These are phyloP conservation scores for Urocyon cinereoargenteus DNA, from an alignment of 2,797 vertebrate genomes.

Conservation along the genomic window DNA sequence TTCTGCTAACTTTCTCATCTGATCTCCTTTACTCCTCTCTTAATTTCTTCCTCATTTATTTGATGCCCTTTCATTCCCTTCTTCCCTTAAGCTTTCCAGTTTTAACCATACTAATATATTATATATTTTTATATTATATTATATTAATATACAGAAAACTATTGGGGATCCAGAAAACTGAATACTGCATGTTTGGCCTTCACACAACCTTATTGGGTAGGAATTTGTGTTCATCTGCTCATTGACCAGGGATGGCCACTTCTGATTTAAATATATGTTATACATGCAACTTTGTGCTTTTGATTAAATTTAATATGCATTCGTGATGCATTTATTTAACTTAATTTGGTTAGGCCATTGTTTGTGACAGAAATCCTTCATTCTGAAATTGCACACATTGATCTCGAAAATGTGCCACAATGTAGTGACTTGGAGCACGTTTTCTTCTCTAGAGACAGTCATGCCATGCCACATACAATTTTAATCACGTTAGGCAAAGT, in stretches of 20 bases:
- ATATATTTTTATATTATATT: background rate
- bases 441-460: slow-evolving; percentile 69
- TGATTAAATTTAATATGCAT: slow-evolving; percentile 28
- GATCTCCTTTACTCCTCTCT: background rate
- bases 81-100: background rate
- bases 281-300: background rate
- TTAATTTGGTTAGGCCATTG: slow-evolving; percentile 3
- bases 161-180: background rate
- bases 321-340: slow-evolving; percentile 2
- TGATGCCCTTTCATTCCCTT: background rate
- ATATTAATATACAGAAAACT: background rate
- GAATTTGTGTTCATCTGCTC: background rate
- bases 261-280: background rate
- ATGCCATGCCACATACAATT: background rate
- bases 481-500: slow-evolving; percentile 43
- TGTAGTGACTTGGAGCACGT: slow-evolving; percentile 16
- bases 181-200: background rate
- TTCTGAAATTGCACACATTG: slow-evolving; percentile 37
- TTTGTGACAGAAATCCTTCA: background rate
- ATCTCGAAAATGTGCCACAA: slow-evolving; percentile 27
- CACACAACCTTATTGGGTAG: background rate
- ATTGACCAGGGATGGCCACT: background rate
- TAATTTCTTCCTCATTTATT: background rate
- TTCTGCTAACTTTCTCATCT: background rate
- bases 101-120: background rate